These are phyloP conservation scores for Xerus rutilus DNA, from an alignment of 2,797 vertebrate species.

Conservation along the genomic window DNA sequence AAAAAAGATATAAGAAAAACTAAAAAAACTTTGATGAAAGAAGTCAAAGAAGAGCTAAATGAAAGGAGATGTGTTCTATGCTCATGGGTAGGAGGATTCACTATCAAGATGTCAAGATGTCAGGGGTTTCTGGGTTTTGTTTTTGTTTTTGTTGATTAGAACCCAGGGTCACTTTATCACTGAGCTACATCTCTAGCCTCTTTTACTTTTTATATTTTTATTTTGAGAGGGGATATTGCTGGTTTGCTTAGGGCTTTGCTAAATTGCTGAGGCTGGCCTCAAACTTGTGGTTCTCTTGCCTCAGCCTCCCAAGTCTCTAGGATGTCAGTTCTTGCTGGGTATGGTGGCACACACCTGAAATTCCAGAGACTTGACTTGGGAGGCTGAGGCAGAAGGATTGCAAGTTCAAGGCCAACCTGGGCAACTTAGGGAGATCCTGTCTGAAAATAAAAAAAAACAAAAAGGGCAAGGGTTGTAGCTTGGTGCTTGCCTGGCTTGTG, in stretches of 20 bases:
- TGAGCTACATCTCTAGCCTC: too few species aligned
- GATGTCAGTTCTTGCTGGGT: too few species aligned
- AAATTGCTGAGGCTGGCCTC: too few species aligned
- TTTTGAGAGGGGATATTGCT: too few species aligned
- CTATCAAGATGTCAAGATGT: background rate
- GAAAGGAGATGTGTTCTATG: background rate
- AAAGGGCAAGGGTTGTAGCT: background rate
- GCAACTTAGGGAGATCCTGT: background rate
- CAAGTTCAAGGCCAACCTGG: background rate
- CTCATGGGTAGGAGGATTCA: background rate
- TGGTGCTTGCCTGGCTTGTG: background rate
- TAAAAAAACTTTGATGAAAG: constrained; percentile 3
- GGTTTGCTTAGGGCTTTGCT: too few species aligned
- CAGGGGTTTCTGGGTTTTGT: too few species aligned
- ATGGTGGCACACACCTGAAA: background rate
- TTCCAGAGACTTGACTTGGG: background rate
- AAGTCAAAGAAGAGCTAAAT: constrained; percentile 11
- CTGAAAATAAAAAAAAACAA: background rate
- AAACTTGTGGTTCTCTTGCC: too few species aligned
- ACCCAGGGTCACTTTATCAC: too few species aligned
- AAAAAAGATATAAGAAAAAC: background rate
- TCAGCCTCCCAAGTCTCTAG: too few species aligned
- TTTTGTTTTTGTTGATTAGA: too few species aligned
- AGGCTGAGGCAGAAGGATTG: background rate
- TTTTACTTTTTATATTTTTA: too few species aligned